Conservation (phyloP, 2,113 vertebrate genomes). For the Menura novaehollandiae region DNA sequence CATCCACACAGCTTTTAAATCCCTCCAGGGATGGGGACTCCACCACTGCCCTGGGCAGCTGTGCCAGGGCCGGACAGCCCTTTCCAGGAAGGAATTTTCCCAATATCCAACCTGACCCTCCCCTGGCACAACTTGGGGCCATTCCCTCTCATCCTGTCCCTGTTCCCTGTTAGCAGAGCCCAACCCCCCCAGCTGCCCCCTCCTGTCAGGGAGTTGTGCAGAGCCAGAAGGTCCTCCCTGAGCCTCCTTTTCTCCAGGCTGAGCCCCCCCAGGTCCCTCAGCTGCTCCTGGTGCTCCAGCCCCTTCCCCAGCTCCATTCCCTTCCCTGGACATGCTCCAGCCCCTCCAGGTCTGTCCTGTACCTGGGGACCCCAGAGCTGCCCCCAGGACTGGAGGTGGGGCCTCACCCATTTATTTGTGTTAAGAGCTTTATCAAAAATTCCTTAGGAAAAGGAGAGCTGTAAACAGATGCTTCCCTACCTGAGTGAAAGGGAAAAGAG, state of each 20-base stretch:
- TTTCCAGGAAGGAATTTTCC: accelerated
- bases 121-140: not conserved
- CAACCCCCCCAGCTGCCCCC: not conserved
- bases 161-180: not conserved
- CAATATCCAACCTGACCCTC: accelerated
- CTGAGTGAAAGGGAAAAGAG: not conserved
- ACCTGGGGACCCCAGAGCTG: not conserved
- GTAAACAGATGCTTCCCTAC: not conserved
- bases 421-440: not conserved
- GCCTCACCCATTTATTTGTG: not conserved
- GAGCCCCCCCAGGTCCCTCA: not conserved
- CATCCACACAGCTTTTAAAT: accelerated
- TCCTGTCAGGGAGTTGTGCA: not conserved
- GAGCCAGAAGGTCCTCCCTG: not conserved
- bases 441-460: not conserved
- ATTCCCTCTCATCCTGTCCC: not conserved
- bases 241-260: not conserved
- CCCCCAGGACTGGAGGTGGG: not conserved
- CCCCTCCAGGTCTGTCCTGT: not conserved
- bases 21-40: accelerated
- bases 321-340: accelerated
- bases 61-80: accelerated
- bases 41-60: not conserved
- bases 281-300: not conserved
- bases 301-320: accelerated